A percentile compares a stretch with the other conserved stretches of the same genome.
Evolutionary conservation across 2,113 vertebrate genomes (phyloP).

Genomic region (Elachura formosa): DNA sequence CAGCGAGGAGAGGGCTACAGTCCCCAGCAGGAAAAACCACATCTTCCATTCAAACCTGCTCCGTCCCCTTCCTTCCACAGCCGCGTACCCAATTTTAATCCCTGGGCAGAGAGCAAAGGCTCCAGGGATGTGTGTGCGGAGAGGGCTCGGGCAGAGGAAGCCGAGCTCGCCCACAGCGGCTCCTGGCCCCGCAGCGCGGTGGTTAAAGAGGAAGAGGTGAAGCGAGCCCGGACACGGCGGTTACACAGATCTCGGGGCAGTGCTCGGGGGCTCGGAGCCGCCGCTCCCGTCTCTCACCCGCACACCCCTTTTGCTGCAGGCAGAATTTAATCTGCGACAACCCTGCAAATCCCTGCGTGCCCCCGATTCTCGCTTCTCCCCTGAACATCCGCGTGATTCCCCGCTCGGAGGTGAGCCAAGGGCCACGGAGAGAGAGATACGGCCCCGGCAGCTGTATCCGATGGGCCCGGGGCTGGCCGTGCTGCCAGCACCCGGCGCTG

Average conservation of each 20-base stretch:
- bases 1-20: not conserved
- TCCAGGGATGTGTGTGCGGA: not conserved
- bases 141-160: not conserved
- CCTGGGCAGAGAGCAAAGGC: not conserved
- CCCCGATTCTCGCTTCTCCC: constrained; percentile 27
- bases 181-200: not conserved
- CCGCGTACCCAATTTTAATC: not conserved
- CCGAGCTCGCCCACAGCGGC: not conserved
- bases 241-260: not conserved
- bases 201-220: not conserved
- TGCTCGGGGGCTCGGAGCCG: not conserved
- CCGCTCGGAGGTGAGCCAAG: constrained; percentile 23
- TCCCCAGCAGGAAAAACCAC: not conserved
- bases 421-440: not conserved
- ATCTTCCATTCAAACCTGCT: not conserved
- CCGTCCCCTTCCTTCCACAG: not conserved
- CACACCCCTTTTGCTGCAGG: not conserved
- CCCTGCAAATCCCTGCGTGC: constrained; percentile 23
- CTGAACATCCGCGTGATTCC: constrained; percentile 21
- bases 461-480: not conserved
- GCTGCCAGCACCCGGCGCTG: not conserved
- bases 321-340: constrained; percentile 14
- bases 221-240: not conserved
- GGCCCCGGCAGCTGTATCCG: not conserved
- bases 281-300: not conserved